Conservation (phyloP, 53 echinoderm and acorn worm species). For the Astropecten irregularis region DNA sequence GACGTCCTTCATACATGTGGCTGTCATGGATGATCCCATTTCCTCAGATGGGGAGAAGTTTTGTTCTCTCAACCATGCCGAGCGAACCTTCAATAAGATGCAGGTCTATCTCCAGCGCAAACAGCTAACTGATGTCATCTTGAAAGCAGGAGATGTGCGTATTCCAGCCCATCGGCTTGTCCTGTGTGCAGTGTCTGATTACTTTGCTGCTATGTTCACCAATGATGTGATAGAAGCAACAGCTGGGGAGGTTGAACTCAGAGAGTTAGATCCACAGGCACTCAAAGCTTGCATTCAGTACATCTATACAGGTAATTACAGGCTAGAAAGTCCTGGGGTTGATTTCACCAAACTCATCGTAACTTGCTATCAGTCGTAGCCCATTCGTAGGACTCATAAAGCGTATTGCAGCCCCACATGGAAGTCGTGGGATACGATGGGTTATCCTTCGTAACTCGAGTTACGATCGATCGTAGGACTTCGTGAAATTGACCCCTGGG, state of each 20-base stretch:
- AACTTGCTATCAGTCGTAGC: too few species aligned
- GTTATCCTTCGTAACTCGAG: too few species aligned
- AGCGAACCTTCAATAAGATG: slow-evolving; percentile 94
- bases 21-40: slow-evolving; percentile 63
- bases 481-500: too few species aligned
- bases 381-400: too few species aligned
- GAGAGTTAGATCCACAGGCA: slow-evolving; percentile 75
- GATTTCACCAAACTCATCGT: too few species aligned
- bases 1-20: background rate
- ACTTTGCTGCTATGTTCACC: slow-evolving; percentile 99
- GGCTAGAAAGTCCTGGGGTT: background rate
- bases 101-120: slow-evolving; percentile 76
- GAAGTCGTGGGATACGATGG: too few species aligned
- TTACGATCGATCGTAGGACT: too few species aligned
- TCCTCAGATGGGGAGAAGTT: slow-evolving; percentile 83
- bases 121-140: slow-evolving; percentile 86
- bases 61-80: slow-evolving; percentile 89
- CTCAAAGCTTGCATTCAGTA: slow-evolving; percentile 95
- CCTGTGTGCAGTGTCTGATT: slow-evolving; percentile 95
- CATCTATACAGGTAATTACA: slow-evolving; percentile 85
- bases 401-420: too few species aligned
- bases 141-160: slow-evolving; percentile 78
- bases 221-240: slow-evolving; percentile 83
- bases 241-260: slow-evolving; percentile 81
- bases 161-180: slow-evolving; percentile 94